phyloP scores from a whole-genome alignment of 2,113 vertebrate genomes.

The Aramus guarauna region DNA sequence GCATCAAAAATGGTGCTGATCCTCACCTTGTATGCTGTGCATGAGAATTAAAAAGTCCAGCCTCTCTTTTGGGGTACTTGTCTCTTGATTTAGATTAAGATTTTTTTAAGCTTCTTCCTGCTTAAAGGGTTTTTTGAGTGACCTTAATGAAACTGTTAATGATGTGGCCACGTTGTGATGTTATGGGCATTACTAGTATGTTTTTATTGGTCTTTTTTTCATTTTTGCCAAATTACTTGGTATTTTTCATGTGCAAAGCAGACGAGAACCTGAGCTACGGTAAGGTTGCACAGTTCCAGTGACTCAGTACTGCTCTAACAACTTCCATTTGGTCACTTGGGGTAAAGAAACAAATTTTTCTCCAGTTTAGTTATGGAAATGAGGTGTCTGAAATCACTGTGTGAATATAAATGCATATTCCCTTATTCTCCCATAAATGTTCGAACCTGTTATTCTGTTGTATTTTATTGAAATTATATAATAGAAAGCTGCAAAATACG shows the following conservation, averaged over 20 bases:
- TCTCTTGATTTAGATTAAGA: neutral
- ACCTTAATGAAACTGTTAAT: neutral
- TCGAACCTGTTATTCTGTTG: no score
- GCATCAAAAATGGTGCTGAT: neutral
- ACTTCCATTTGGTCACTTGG: neutral
- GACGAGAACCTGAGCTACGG: neutral
- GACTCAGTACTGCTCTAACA: neutral
- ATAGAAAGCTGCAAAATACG: neutral
- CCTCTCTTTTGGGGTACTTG: neutral
- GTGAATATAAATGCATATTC: neutral
- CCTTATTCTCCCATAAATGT: neutral
- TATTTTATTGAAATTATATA: no score
- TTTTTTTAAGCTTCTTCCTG: neutral
- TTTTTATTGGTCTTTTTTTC: neutral
- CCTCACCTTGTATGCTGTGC: neutral
- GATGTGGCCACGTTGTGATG: neutral
- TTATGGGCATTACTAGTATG: neutral
- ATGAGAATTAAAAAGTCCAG: neutral
- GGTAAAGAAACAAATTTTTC: neutral
- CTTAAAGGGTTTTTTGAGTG: neutral
- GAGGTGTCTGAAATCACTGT: neutral
- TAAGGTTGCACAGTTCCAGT: neutral
- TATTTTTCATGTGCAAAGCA: neutral
- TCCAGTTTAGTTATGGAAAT: neutral
- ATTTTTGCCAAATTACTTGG: neutral